Evolutionary conservation across 2,888 invertebrate genomes (phyloP).

Genomic region (Sycophila texana): DNA sequence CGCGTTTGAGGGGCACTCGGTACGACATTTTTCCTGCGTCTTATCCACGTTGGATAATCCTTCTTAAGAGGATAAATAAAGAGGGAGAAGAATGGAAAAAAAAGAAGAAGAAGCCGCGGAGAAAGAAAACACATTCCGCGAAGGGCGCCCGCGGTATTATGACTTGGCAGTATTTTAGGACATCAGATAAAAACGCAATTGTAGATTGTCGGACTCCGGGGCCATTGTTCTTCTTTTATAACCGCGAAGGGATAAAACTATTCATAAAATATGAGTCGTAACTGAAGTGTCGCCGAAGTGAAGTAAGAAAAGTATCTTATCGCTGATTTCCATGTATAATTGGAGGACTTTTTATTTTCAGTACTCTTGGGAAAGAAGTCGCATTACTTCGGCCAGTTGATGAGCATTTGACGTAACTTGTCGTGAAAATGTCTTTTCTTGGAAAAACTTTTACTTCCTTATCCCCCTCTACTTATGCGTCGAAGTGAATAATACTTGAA

Average conservation of each 20-base stretch:
- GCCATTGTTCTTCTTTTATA: conserved; percentile 15
- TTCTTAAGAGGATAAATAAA: conserved; percentile 45
- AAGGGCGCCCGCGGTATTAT: conserved; percentile 28
- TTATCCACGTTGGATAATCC: conserved; percentile 39
- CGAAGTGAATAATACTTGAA: no score
- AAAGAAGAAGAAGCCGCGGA: background rate
- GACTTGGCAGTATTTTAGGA: conserved; percentile 24
- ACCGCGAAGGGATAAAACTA: conserved; percentile 34
- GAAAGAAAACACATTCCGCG: conserved; percentile 28
- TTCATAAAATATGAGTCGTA: conserved; percentile 29
- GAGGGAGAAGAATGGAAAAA: conserved; percentile 2
- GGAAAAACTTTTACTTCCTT: no score
- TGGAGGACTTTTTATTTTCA: no score
- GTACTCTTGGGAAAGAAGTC: no score
- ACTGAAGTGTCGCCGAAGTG: background rate
- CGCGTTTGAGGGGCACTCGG: conserved; percentile 4
- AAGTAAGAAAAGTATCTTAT: conserved; percentile 13
- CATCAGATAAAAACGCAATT: conserved; percentile 50
- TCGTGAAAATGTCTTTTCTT: no score
- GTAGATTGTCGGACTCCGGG: conserved; percentile 25
- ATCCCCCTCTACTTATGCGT: no score
- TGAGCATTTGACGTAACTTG: no score
- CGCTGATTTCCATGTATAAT: background rate
- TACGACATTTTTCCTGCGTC: background rate
- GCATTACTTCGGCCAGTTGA: no score